Percentiles rank a stretch among this genome's conserved stretches.
These are phyloP conservation scores for Etheostoma spectabile DNA, from an alignment of 2,113 vertebrate species.

Conservation along the genomic window DNA sequence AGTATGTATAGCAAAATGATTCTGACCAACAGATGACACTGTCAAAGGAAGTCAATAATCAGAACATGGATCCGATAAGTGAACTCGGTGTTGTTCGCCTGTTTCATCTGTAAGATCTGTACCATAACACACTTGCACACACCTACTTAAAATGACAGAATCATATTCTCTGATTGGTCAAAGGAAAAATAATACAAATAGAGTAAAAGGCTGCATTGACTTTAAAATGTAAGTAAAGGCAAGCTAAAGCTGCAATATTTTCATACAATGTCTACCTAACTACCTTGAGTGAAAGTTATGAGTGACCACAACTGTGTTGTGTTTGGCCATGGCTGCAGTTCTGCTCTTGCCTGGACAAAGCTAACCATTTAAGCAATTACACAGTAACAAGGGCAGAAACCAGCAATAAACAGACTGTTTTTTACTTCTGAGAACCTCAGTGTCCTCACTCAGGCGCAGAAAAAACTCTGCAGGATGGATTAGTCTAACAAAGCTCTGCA, in stretches of 20 bases:
- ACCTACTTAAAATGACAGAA: not conserved
- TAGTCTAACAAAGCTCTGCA: slow-evolving; percentile 71
- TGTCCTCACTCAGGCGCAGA: slow-evolving; percentile 44
- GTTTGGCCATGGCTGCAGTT: not conserved
- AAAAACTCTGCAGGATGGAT: slow-evolving; percentile 75
- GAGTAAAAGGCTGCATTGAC: not conserved
- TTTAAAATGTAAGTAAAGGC: not conserved
- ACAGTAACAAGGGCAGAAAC: slow-evolving; percentile 30
- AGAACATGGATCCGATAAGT: not conserved
- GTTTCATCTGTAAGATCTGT: slow-evolving; percentile 10
- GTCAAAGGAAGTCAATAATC: not conserved
- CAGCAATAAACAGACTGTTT: slow-evolving; percentile 22
- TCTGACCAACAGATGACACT: not conserved
- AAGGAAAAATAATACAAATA: not conserved
- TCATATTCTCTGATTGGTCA: not conserved
- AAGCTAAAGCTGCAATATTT: not conserved
- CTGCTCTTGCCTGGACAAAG: slow-evolving; percentile 3
- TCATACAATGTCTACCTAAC: not conserved
- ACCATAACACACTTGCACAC: not conserved
- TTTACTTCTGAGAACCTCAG: slow-evolving; percentile 33
- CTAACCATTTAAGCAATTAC: slow-evolving; percentile 27
- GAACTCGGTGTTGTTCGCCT: not conserved
- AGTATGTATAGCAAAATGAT: not conserved
- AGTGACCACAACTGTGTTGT: not conserved
- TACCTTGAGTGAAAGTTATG: slow-evolving; percentile 8